phyloP scores from a whole-genome alignment of 92 coral and sea anemone genomes.

The Anthopleura xanthogrammica region DNA sequence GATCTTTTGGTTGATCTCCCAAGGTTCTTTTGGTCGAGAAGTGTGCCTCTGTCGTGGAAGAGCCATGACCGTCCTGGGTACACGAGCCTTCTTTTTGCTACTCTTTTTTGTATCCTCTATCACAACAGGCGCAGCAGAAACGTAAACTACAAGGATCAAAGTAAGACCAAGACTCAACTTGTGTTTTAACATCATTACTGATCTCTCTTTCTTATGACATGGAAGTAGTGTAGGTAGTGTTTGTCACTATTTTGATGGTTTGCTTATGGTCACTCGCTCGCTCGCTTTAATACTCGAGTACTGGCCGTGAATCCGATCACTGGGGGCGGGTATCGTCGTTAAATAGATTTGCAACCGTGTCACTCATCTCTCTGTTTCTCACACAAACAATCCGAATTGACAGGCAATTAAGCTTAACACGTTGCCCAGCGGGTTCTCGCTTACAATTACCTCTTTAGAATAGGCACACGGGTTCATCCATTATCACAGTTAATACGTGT shows the following conservation, averaged over 20 bases:
- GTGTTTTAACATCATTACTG: conserved; percentile 61
- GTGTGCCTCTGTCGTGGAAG: conserved; percentile 8
- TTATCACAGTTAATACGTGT: conserved; percentile 23
- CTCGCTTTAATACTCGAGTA: conserved; percentile 50
- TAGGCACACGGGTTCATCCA: conserved; percentile 31
- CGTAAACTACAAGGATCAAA: conserved; percentile 65
- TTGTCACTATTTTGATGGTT: conserved; percentile 15
- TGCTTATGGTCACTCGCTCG: neutral
- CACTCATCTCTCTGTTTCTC: conserved; percentile 84
- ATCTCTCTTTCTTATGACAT: conserved; percentile 4
- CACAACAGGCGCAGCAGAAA: conserved; percentile 75
- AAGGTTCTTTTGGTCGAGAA: conserved; percentile 70
- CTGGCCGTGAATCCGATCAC: conserved; percentile 55
- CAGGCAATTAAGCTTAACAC: conserved; percentile 75
- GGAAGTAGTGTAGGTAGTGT: conserved; percentile 43
- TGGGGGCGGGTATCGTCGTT: conserved; percentile 87
- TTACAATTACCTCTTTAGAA: conserved; percentile 38
- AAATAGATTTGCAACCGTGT: conserved; percentile 80
- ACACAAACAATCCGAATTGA: conserved; percentile 83
- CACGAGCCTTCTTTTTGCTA: conserved; percentile 60
- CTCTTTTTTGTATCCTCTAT: conserved; percentile 47
- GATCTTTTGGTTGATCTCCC: conserved; percentile 93
- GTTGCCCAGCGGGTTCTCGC: conserved; percentile 60
- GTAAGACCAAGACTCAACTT: conserved; percentile 63
- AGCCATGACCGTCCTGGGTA: conserved; percentile 20